These are phyloP conservation scores for Bradypus variegatus DNA, from an alignment of 2,797 vertebrate genomes.

Conservation along the genomic window DNA sequence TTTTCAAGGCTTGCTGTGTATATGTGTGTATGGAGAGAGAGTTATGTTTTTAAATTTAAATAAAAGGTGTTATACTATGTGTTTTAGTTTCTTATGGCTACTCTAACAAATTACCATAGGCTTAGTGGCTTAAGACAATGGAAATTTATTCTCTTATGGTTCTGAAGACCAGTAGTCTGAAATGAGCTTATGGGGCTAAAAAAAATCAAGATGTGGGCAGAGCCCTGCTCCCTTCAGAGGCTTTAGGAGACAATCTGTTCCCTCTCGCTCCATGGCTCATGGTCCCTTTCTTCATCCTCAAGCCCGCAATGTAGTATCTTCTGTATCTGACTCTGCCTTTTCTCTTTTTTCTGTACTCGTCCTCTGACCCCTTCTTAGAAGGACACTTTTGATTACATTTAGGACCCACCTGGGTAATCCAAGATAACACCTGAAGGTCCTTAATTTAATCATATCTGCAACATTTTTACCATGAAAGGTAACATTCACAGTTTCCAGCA, in stretches of 20 bases:
- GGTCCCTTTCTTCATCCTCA: neutral
- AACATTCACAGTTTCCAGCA: neutral
- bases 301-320: neutral
- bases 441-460: neutral
- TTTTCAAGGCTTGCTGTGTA: neutral
- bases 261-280: neutral
- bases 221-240: neutral
- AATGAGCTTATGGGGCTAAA: neutral
- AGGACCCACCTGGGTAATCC: neutral
- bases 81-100: neutral
- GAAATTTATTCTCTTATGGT: neutral
- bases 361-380: neutral
- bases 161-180: neutral
- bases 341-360: neutral
- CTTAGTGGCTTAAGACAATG: neutral
- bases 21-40: neutral
- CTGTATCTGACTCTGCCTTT: neutral
- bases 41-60: neutral
- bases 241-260: neutral
- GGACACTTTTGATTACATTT: neutral
- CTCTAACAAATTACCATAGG: neutral
- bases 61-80: neutral
- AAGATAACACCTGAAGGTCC: neutral
- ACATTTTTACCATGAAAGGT: neutral
- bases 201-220: neutral